Percentiles rank a stretch among this genome's conserved stretches.
Conservation (phyloP, 2,888 invertebrate species). For the Euplexia lucipara region DNA sequence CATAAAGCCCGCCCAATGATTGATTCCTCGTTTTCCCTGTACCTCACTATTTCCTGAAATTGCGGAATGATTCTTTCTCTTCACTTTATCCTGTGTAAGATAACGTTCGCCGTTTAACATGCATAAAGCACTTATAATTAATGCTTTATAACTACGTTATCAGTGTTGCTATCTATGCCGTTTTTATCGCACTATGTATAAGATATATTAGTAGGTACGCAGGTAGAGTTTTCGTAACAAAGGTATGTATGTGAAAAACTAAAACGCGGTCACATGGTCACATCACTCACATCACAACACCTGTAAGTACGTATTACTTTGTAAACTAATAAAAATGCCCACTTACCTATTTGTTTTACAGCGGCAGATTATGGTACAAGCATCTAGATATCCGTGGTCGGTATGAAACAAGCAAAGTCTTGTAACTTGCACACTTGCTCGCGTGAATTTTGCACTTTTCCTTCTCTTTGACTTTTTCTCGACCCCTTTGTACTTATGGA, state of each 20-base stretch:
- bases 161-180: constrained; percentile 53
- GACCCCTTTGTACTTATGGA: no score
- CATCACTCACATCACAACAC: constrained; percentile 21
- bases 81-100: constrained; percentile 18
- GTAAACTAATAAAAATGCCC: not conserved
- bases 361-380: not conserved
- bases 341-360: constrained; percentile 1
- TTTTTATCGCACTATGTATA: constrained; percentile 55
- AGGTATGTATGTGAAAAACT: constrained; percentile 58
- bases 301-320: constrained; percentile 4
- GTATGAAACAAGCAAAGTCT: no score
- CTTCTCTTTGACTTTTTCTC: no score
- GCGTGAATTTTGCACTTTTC: no score
- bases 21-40: no score
- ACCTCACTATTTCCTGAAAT: not conserved
- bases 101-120: constrained; percentile 39
- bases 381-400: no score
- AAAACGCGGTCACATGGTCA: constrained; percentile 65
- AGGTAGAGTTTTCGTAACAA: constrained; percentile 52
- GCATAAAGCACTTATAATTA: constrained; percentile 63
- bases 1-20: no score
- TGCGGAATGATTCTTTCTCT: constrained; percentile 4
- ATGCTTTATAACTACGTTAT: constrained; percentile 55
- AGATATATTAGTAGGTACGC: constrained; percentile 38
- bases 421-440: no score